Evolutionary conservation across 37 sponge, comb jelly and placozoan genomes (phyloP), one percentile per base, ranked within the genome.

Genomic region (Aplysina aerophoba): DNA sequence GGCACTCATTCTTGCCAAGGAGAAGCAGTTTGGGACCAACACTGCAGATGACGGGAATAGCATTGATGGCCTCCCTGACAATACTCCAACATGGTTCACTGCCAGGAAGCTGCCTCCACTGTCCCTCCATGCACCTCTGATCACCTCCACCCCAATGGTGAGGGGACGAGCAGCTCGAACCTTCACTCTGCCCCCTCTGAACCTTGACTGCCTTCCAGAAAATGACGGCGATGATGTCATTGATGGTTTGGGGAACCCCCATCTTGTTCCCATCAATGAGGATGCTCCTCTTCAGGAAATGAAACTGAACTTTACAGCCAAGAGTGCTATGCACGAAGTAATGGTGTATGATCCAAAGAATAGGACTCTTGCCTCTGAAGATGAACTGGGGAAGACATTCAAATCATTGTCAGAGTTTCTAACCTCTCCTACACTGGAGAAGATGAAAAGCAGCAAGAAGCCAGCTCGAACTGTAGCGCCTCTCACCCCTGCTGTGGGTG

Each of bases 1-100:
- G 81, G 84, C 89, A 22, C 65, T 41, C 3, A 75, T 75, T 4
- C 12, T 22, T 13, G n/a, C 24, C 0, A 75, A 75, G 54, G 78
- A 75, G 25, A 75, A 50, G 25, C 37, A 13, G 44, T 22, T 75
- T 17, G 54, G 41, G 16, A 35, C 4, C 34, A 35, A 35, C 34
- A 2, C 11, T 3, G 50, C 37, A 41, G 78, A 41, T 0, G 41
- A 53, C 8, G 64, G 64, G 64, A 4, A 62, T 4, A 27, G 28
- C 64, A 62, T 62, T 62, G 64, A 62, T 62, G 64, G 64, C 28
- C 28, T 28, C 64, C 16, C 53, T 14, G 78, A 40, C n/a, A 24
- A 36, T 40, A 8, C 44, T 50, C 54, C 44, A 16, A 17, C 20
- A 25, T 40, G 44, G 54, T 75, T 75, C 41, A 36, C 54, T 0